A percentile compares a stretch with the other conserved stretches of the same genome.
phyloP scores from a whole-genome alignment of 1,140 invertebrate genomes.

The Uloborus diversus region DNA sequence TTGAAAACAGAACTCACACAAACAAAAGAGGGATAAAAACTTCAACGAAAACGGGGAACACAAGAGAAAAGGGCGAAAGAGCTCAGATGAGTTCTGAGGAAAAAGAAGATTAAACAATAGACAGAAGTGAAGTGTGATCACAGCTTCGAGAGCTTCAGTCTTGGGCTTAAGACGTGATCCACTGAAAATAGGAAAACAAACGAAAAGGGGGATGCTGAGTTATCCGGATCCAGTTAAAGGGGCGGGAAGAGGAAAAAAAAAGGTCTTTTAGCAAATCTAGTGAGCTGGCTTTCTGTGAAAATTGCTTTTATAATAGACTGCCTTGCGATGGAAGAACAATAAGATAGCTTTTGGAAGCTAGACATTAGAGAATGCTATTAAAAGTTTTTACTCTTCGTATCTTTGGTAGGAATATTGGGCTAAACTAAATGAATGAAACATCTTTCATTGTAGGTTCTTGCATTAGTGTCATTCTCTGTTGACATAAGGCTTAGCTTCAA shows the following conservation, averaged over 20 bases:
- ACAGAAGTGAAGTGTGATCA: conserved; percentile 37
- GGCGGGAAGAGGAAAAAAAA: conserved; percentile 25
- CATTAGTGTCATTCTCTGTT: no score
- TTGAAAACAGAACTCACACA: no score
- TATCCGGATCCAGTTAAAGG: conserved; percentile 48
- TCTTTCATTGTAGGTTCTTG: no score
- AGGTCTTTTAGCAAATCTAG: conserved; percentile 25
- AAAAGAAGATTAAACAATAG: conserved; percentile 44
- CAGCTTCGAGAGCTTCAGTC: conserved; percentile 16
- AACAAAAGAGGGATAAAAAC: no score
- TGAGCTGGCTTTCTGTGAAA: conserved; percentile 34
- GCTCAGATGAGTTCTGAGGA: no score
- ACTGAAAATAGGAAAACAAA: conserved; percentile 29
- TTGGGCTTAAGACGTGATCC: conserved; percentile 34
- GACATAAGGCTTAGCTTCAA: no score
- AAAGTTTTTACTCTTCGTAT: conserved; percentile 32
- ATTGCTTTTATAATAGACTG: conserved; percentile 50
- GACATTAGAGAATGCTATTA: conserved; percentile 30
- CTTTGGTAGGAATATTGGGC: background rate
- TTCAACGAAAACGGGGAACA: no score
- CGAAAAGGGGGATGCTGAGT: conserved; percentile 1
- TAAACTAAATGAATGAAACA: no score
- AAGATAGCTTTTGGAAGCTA: background rate
- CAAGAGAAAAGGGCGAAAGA: no score
- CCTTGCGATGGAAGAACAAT: conserved; percentile 20